These are phyloP conservation scores for Xyrauchen texanus DNA, from an alignment of 2,113 vertebrate genomes.

Conservation along the genomic window DNA sequence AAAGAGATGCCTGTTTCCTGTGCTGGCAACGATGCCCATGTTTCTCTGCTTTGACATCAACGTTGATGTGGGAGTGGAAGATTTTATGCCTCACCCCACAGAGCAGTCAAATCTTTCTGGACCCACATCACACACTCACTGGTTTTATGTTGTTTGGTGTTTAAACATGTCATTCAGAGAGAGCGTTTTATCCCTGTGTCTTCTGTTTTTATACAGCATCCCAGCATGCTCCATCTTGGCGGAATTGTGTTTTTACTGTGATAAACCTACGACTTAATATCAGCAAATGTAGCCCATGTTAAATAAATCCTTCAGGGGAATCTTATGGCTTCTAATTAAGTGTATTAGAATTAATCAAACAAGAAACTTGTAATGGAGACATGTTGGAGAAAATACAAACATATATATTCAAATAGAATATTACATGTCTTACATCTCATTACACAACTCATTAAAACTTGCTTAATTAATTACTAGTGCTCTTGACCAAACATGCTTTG, in stretches of 20 bases:
- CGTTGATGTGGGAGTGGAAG: constrained; percentile 24
- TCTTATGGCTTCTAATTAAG: constrained; percentile 75
- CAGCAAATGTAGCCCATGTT: constrained; percentile 67
- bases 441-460: constrained; percentile 73
- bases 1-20: constrained; percentile 30
- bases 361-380: constrained; percentile 54
- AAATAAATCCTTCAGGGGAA: constrained; percentile 70
- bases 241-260: constrained; percentile 40
- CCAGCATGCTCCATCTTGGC: constrained; percentile 25
- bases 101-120: constrained; percentile 42
- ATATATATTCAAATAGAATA: constrained; percentile 24
- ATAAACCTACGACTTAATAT: constrained; percentile 66
- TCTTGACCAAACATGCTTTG: constrained; percentile 32
- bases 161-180: constrained; percentile 42
- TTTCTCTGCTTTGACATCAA: constrained; percentile 19
- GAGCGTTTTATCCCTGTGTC: constrained; percentile 17
- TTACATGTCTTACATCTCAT: constrained; percentile 62
- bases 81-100: constrained; percentile 44
- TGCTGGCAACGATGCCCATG: constrained; percentile 33
- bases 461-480: constrained; percentile 62
- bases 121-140: constrained; percentile 42
- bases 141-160: constrained; percentile 51
- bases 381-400: constrained; percentile 31
- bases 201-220: constrained; percentile 34
- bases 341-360: constrained; percentile 75